phyloP scores from a whole-genome alignment of 2,113 vertebrate genomes.

The Dasypus novemcinctus region DNA sequence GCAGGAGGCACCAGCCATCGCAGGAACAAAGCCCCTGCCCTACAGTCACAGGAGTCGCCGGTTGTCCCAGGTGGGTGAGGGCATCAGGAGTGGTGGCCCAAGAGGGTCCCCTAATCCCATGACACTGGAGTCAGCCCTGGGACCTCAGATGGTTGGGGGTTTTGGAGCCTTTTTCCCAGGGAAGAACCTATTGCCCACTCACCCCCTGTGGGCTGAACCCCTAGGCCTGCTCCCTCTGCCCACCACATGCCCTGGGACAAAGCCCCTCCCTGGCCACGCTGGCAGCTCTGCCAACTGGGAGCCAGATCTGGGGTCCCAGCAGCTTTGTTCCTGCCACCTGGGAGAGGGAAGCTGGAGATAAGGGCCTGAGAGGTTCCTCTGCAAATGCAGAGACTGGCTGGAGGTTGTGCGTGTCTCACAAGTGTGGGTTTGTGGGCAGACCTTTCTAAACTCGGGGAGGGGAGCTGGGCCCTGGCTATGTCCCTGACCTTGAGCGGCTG shows the following conservation, averaged over 20 bases:
- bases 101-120: background rate
- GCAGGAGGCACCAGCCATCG: background rate
- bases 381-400: background rate
- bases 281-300: background rate
- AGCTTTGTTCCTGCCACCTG: background rate
- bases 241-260: background rate
- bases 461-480: background rate
- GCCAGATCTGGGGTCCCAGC: accelerated
- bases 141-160: background rate
- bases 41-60: background rate
- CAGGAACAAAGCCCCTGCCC: background rate
- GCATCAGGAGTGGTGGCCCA: background rate
- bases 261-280: background rate
- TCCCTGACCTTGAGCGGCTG: background rate
- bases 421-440: background rate
- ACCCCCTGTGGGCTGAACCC: background rate
- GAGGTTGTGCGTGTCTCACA: background rate
- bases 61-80: background rate
- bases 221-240: background rate
- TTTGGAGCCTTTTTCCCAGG: background rate
- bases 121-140: background rate
- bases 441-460: background rate
- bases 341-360: background rate
- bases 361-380: background rate
- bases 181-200: background rate